These are phyloP conservation scores for Cephus rjabovi DNA, from an alignment of 2,888 invertebrate genomes.

Conservation along the genomic window DNA sequence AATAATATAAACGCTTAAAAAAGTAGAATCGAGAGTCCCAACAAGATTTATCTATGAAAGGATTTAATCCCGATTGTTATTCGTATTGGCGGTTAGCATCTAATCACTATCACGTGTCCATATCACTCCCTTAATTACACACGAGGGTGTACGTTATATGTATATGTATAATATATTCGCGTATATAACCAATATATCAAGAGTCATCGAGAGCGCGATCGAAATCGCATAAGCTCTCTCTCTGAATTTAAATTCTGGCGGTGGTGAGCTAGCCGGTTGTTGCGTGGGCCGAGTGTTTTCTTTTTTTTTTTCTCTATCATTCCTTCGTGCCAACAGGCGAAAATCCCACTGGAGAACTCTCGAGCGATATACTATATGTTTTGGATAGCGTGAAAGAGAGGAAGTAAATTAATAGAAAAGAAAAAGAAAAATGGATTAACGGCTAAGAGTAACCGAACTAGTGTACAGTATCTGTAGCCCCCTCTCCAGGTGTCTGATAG, in stretches of 20 bases:
- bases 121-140: background rate
- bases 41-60: background rate
- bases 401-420: background rate
- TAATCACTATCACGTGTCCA: background rate
- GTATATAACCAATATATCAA: constrained; percentile 21
- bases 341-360: background rate
- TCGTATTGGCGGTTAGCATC: background rate
- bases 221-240: background rate
- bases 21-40: background rate
- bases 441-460: background rate
- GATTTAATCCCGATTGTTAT: background rate
- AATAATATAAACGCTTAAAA: background rate
- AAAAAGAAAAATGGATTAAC: background rate
- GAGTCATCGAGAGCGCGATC: background rate
- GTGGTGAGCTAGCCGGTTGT: constrained; percentile 64
- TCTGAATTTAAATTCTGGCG: constrained; percentile 40
- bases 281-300: constrained; percentile 44
- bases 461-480: background rate
- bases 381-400: background rate
- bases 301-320: background rate
- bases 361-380: background rate
- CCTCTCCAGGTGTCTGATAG: background rate
- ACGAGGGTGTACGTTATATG: background rate
- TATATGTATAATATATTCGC: constrained; percentile 41
- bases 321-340: background rate